A percentile compares a stretch with the other conserved stretches of the same genome.
Evolutionary conservation across 2,797 vertebrate species (phyloP).

Genomic region (Sitta carolinensis): DNA sequence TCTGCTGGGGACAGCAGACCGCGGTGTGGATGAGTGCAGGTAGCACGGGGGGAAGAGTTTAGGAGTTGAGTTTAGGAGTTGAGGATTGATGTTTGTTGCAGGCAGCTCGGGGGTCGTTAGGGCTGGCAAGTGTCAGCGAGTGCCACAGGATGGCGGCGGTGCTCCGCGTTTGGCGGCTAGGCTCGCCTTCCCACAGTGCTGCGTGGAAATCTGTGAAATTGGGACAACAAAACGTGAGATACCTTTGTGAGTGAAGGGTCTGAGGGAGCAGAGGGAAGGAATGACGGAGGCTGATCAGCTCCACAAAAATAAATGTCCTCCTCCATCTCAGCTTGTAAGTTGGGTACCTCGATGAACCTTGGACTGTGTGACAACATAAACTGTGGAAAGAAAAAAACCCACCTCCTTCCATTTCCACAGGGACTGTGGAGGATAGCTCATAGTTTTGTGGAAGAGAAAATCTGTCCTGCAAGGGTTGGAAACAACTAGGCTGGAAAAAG

Average conservation of each 20-base stretch:
- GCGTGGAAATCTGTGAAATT: no score
- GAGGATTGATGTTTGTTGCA: background rate
- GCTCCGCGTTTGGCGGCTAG: background rate
- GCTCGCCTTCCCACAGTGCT: background rate
- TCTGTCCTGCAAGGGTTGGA: background rate
- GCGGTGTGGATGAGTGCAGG: background rate
- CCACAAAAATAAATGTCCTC: background rate
- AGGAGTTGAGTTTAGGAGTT: no score
- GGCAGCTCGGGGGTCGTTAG: background rate
- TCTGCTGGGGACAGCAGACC: background rate
- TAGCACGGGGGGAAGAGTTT: fast-evolving
- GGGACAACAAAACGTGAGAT: no score
- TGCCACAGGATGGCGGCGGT: background rate
- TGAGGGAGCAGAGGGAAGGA: background rate
- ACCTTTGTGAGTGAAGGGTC: background rate
- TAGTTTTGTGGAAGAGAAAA: background rate
- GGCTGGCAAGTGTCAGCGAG: no score
- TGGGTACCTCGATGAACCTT: background rate
- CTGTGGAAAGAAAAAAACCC: background rate
- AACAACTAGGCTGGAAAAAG: background rate
- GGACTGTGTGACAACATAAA: background rate
- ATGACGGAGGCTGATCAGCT: background rate
- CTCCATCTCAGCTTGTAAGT: background rate
- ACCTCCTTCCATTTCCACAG: background rate
- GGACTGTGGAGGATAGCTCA: background rate